A percentile compares a stretch with the other conserved stretches of the same genome.
Evolutionary conservation across 1,140 invertebrate species (phyloP).

Genomic region (Temnothorax curvispinosus): DNA sequence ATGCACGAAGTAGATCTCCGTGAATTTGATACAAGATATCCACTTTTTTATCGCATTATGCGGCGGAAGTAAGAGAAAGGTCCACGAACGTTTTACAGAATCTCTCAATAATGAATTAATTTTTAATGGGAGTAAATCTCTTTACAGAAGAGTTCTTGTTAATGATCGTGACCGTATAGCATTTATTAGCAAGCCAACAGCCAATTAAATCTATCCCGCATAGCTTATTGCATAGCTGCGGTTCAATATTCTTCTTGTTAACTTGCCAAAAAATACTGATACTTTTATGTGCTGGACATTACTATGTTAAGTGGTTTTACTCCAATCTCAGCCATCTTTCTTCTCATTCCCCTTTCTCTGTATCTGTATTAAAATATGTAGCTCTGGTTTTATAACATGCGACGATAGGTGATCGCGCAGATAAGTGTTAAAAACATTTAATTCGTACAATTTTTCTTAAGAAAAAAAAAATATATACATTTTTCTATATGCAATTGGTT

Average conservation of each 20-base stretch:
- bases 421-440: background rate
- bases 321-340: slow-evolving; percentile 55
- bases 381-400: slow-evolving; percentile 28
- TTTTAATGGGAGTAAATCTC: slow-evolving; percentile 8
- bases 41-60: background rate
- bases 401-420: background rate
- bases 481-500: background rate
- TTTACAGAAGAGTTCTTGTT: slow-evolving; percentile 10
- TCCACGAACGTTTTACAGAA: background rate
- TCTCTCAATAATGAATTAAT: background rate
- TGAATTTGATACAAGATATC: background rate
- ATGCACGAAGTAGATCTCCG: slow-evolving; percentile 10
- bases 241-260: slow-evolving; percentile 53
- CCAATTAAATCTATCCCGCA: slow-evolving; percentile 67
- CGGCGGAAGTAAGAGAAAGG: background rate
- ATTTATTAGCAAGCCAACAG: slow-evolving; percentile 77
- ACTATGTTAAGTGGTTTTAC: slow-evolving; percentile 42
- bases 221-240: slow-evolving; percentile 56
- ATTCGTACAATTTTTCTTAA: background rate
- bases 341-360: slow-evolving; percentile 49
- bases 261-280: slow-evolving; percentile 40
- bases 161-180: slow-evolving; percentile 31
- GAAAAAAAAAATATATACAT: background rate
- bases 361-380: slow-evolving; percentile 34
- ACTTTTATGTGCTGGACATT: slow-evolving; percentile 42